Evolutionary conservation across 2,113 vertebrate genomes (phyloP).

Genomic region (Zingel zingel): DNA sequence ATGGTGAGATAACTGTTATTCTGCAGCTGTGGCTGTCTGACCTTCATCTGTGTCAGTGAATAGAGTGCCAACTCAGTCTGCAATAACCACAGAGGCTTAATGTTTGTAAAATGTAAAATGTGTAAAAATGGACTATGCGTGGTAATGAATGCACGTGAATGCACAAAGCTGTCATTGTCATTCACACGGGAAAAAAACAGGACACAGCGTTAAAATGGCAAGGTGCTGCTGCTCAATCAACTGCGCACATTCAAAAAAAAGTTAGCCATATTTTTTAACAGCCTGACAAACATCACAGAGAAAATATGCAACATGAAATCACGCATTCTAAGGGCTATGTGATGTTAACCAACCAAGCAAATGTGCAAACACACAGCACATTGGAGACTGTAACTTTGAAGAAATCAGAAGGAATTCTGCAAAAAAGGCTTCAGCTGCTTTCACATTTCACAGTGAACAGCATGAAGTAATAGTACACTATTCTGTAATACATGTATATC

Average conservation of each 20-base stretch:
- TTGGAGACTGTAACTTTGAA: background rate
- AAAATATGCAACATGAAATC: background rate
- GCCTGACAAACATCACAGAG: background rate
- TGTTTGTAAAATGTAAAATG: conserved; percentile 4
- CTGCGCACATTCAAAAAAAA: background rate
- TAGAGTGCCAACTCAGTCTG: background rate
- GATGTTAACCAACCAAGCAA: background rate
- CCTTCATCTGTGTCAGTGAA: background rate
- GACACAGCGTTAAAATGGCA: background rate
- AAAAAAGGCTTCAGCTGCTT: background rate
- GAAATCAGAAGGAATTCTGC: background rate
- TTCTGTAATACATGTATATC: background rate
- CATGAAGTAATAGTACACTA: background rate
- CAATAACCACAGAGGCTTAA: background rate
- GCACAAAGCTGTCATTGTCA: background rate
- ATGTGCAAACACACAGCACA: background rate
- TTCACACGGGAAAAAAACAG: background rate
- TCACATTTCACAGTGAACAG: background rate
- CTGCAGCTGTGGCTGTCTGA: background rate
- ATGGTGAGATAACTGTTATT: background rate
- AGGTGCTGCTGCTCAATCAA: background rate
- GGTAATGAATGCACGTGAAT: background rate
- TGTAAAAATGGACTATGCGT: background rate
- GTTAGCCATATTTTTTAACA: background rate
- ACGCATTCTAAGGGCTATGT: background rate